Evolutionary conservation across 2,888 invertebrate species (phyloP).

Genomic region (Andrena flavipes): DNA sequence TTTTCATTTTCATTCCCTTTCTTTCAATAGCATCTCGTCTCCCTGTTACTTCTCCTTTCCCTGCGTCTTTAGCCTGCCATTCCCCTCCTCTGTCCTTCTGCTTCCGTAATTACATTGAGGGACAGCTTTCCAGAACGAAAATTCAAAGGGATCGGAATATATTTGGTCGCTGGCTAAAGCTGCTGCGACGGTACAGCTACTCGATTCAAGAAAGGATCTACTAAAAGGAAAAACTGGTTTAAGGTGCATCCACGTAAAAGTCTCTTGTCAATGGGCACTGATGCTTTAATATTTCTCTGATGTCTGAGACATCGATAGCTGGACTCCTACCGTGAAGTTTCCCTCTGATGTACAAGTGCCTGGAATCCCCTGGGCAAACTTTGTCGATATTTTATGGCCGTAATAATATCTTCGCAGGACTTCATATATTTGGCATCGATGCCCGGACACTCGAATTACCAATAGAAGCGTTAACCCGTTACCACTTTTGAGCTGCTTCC

Average conservation of each 20-base stretch:
- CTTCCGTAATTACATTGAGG: slow-evolving; percentile 38
- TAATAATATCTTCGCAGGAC: background rate
- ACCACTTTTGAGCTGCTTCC: no score
- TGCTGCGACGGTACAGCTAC: background rate
- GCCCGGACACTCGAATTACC: background rate
- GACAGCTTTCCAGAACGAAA: background rate
- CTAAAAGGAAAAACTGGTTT: background rate
- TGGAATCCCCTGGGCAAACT: background rate
- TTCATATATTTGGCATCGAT: background rate
- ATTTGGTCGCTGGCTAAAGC: background rate
- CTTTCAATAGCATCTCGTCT: slow-evolving; percentile 3
- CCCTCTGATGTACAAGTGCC: background rate
- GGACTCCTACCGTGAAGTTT: background rate
- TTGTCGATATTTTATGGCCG: background rate
- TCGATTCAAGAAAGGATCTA: slow-evolving; percentile 8
- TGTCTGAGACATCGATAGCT: background rate
- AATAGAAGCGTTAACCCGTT: background rate
- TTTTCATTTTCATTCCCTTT: slow-evolving; percentile 35
- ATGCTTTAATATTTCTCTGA: background rate
- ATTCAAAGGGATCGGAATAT: slow-evolving; percentile 23
- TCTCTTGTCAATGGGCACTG: background rate
- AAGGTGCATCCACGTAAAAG: background rate
- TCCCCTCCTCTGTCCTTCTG: background rate
- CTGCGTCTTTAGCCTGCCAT: background rate
- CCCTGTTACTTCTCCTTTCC: no score